phyloP scores from a whole-genome alignment of 2,888 invertebrate species.

The Abrostola triplasia region DNA sequence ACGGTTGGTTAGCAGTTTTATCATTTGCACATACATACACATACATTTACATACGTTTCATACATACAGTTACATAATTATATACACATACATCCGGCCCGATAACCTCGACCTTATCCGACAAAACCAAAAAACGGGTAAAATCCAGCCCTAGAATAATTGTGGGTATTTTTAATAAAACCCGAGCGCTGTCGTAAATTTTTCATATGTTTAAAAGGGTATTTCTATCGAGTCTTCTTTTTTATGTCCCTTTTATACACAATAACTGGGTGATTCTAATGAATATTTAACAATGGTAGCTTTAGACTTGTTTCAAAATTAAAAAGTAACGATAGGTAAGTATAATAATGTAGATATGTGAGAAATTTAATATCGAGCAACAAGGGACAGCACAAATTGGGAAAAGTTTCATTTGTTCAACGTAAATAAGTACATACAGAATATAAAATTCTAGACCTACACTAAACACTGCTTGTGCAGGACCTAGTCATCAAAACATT shows the following conservation, averaged over 20 bases:
- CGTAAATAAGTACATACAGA: too few relatives aligned
- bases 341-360: too few relatives aligned
- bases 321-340: too few relatives aligned
- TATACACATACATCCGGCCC: slow-evolving; percentile 45
- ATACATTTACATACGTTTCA: slow-evolving; percentile 20
- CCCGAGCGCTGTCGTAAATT: slow-evolving; percentile 16
- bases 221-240: slow-evolving; percentile 1
- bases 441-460: too few relatives aligned
- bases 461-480: background rate
- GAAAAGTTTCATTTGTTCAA: too few relatives aligned
- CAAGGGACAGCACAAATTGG: too few relatives aligned
- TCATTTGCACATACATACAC: slow-evolving; percentile 45
- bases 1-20: slow-evolving; percentile 41
- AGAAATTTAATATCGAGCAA: too few relatives aligned
- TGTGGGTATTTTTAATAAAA: slow-evolving; percentile 21
- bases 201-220: slow-evolving; percentile 25
- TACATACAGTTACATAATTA: slow-evolving; percentile 15
- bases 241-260: slow-evolving; percentile 12
- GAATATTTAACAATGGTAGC: background rate
- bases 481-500: background rate
- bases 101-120: slow-evolving; percentile 52
- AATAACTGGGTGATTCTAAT: background rate
- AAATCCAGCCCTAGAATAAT: slow-evolving; percentile 21
- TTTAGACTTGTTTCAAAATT: background rate
- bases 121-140: slow-evolving; percentile 19